These are phyloP conservation scores for Daboia siamensis DNA, from an alignment of 2,113 vertebrate genomes.

Conservation along the genomic window DNA sequence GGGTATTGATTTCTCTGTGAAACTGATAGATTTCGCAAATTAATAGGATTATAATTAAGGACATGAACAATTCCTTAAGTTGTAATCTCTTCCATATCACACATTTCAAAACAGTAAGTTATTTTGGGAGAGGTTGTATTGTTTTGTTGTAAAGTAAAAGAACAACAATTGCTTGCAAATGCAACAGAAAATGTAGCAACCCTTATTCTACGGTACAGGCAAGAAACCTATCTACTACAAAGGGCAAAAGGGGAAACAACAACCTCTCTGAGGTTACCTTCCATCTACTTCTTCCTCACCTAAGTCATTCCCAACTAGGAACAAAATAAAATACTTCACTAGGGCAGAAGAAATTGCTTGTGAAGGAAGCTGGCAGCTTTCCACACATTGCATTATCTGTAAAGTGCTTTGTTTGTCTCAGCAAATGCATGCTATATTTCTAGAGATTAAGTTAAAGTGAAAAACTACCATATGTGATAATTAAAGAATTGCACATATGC, in stretches of 20 bases:
- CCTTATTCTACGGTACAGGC: background rate
- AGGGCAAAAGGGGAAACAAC: background rate
- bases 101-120: background rate
- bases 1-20: background rate
- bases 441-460: slow-evolving; percentile 7
- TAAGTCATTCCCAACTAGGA: background rate
- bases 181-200: background rate
- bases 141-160: background rate
- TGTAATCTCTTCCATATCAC: background rate
- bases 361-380: slow-evolving; percentile 35
- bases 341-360: background rate
- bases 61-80: background rate
- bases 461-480: slow-evolving; percentile 23
- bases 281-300: background rate
- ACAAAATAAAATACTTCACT: slow-evolving; percentile 19
- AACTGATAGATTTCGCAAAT: background rate
- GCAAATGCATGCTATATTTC: slow-evolving; percentile 31
- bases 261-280: background rate
- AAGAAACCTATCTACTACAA: background rate
- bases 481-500: slow-evolving; percentile 40
- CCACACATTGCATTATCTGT: slow-evolving; percentile 28
- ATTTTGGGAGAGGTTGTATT: background rate
- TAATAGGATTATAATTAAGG: background rate
- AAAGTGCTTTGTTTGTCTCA: slow-evolving; percentile 15
- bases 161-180: background rate